A percentile compares a stretch with the other conserved stretches of the same genome.
Evolutionary conservation across 1,140 invertebrate species (phyloP).

Genomic region (Cyrtorhinus lividipennis): DNA sequence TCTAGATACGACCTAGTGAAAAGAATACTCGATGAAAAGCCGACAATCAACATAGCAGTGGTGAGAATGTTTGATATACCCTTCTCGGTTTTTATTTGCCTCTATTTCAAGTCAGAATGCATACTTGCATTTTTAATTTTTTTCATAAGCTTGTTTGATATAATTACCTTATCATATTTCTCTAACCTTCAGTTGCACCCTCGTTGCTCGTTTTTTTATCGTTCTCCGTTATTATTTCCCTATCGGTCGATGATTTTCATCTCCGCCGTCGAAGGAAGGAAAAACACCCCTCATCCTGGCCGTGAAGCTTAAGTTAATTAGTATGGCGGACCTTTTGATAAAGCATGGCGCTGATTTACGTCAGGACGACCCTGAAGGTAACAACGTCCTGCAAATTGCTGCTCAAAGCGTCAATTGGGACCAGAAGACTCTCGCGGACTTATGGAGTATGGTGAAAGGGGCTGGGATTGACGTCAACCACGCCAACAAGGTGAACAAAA

Average conservation of each 20-base stretch:
- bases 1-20: conserved; percentile 26
- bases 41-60: conserved; percentile 23
- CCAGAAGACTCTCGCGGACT: conserved; percentile 27
- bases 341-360: conserved; percentile 28
- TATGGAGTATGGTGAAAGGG: conserved; percentile 28
- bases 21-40: conserved; percentile 23
- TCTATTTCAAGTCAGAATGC: too few species aligned
- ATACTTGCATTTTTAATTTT: too few species aligned
- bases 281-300: conserved; percentile 29
- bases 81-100: too few species aligned
- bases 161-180: too few species aligned
- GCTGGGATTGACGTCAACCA: conserved; percentile 2
- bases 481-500: conserved; percentile 2
- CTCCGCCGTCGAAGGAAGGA: conserved; percentile 27
- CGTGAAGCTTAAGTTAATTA: conserved; percentile 28
- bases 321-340: conserved; percentile 29
- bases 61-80: too few species aligned
- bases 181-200: too few species aligned
- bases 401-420: conserved; percentile 28
- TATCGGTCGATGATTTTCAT: too few species aligned
- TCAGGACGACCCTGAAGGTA: conserved; percentile 27
- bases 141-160: too few species aligned
- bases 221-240: too few species aligned
- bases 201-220: too few species aligned
- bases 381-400: conserved; percentile 29